These are phyloP conservation scores for Platichthys stellatus DNA, from an alignment of 2,113 vertebrate species.

Conservation along the genomic window DNA sequence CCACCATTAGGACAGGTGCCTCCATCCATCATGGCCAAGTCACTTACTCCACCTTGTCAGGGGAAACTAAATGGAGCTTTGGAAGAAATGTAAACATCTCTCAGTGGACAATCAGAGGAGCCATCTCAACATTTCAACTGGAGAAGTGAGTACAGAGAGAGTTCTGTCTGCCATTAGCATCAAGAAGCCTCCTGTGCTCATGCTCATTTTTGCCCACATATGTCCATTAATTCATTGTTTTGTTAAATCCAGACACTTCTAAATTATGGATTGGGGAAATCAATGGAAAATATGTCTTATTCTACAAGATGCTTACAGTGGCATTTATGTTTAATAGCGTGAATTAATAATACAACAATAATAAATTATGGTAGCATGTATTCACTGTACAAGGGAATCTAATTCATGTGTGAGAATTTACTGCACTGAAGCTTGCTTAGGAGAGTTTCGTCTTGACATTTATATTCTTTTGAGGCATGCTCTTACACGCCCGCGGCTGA, in stretches of 20 bases:
- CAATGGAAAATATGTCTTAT: constrained; percentile 16
- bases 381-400: constrained; percentile 47
- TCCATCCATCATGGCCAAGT: constrained; percentile 98
- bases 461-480: constrained; percentile 64
- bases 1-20: constrained; percentile 99
- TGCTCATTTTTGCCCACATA: constrained; percentile 50
- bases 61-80: constrained; percentile 97
- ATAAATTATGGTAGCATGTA: constrained; percentile 56
- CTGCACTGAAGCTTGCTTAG: constrained; percentile 63
- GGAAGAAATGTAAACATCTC: constrained; percentile 99
- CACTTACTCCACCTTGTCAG: constrained; percentile 99
- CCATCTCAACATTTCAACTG: constrained; percentile 87
- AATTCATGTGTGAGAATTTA: constrained; percentile 60
- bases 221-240: constrained; percentile 29
- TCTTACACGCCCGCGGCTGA: constrained; percentile 54
- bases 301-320: constrained; percentile 34
- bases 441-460: constrained; percentile 67
- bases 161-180: constrained; percentile 81
- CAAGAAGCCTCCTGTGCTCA: constrained; percentile 30
- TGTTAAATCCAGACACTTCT: constrained; percentile 23
- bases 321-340: constrained; percentile 53
- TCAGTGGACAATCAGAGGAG: constrained; percentile 94
- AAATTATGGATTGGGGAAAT: constrained; percentile 37
- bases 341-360: constrained; percentile 66
- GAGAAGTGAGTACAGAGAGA: constrained; percentile 84